Percentiles rank a stretch among this genome's conserved stretches.
phyloP scores from a whole-genome alignment of 2,113 vertebrate genomes.

The Uria lomvia region DNA sequence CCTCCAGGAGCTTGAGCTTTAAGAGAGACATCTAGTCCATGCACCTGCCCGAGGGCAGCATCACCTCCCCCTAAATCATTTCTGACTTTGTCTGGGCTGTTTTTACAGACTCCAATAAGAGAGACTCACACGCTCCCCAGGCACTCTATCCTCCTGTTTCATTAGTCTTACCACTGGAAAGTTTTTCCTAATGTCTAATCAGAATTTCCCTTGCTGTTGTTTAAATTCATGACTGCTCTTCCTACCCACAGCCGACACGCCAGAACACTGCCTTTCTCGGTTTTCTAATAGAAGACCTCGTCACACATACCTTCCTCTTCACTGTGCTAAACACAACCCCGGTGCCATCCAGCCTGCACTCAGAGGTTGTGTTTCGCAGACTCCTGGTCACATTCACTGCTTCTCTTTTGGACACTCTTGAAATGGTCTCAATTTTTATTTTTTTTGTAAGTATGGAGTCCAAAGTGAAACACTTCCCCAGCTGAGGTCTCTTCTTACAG shows the following conservation, averaged over 20 bases:
- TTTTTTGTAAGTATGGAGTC: neutral
- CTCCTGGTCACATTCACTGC: neutral
- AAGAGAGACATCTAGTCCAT: conserved; percentile 61
- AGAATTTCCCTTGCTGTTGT: conserved; percentile 20
- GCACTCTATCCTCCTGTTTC: conserved; percentile 47
- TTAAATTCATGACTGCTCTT: conserved; percentile 1
- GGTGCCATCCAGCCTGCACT: neutral
- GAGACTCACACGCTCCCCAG: conserved; percentile 48
- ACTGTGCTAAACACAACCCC: neutral
- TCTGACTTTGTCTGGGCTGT: conserved; percentile 66
- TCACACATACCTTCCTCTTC: neutral
- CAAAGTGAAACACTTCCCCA: neutral
- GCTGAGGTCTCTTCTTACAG: neutral
- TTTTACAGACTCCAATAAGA: conserved; percentile 70
- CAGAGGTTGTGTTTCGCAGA: neutral
- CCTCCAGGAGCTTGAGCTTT: conserved; percentile 51
- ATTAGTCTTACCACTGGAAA: conserved; percentile 55
- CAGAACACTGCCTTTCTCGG: neutral
- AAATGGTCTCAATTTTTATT: neutral
- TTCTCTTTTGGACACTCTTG: neutral
- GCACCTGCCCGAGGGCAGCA: conserved; percentile 54
- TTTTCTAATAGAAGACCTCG: neutral
- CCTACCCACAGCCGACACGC: neutral
- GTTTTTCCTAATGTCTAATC: conserved; percentile 54
- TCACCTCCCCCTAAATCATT: conserved; percentile 66